Evolutionary conservation across 2,113 vertebrate genomes (phyloP).

Genomic region (Cacatua alba): DNA sequence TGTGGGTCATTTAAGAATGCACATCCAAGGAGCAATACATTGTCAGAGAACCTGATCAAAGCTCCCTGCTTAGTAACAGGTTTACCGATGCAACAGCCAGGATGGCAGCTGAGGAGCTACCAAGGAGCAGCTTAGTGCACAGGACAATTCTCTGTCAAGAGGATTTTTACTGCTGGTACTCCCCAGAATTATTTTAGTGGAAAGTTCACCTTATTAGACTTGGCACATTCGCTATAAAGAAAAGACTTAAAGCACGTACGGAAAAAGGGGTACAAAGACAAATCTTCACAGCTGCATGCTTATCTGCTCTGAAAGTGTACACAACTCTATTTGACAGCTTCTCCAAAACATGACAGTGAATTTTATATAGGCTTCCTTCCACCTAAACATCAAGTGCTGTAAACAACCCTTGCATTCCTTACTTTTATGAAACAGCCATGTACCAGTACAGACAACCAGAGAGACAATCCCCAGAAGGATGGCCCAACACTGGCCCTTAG

Average conservation of each 20-base stretch:
- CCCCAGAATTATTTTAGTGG: neutral
- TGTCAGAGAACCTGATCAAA: neutral
- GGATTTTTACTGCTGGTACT: neutral
- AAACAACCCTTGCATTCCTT: fast-evolving
- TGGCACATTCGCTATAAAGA: neutral
- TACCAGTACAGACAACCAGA: neutral
- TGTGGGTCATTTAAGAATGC: fast-evolving
- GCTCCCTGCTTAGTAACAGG: neutral
- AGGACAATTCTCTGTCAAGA: neutral
- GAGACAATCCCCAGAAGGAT: neutral
- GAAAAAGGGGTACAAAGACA: neutral
- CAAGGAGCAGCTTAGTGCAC: neutral
- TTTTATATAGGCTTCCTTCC: neutral
- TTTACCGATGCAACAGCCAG: neutral
- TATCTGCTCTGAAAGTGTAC: neutral
- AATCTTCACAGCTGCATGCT: neutral
- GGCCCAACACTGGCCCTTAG: neutral
- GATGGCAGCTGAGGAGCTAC: neutral
- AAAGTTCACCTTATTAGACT: neutral
- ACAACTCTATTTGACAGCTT: neutral
- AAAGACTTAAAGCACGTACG: neutral
- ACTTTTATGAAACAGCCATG: neutral
- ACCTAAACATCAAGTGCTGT: neutral
- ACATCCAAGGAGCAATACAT: fast-evolving
- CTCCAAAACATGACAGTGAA: neutral